These are phyloP conservation scores for Cranoglanis bouderius DNA, from an alignment of 2,113 vertebrate genomes.

Conservation along the genomic window DNA sequence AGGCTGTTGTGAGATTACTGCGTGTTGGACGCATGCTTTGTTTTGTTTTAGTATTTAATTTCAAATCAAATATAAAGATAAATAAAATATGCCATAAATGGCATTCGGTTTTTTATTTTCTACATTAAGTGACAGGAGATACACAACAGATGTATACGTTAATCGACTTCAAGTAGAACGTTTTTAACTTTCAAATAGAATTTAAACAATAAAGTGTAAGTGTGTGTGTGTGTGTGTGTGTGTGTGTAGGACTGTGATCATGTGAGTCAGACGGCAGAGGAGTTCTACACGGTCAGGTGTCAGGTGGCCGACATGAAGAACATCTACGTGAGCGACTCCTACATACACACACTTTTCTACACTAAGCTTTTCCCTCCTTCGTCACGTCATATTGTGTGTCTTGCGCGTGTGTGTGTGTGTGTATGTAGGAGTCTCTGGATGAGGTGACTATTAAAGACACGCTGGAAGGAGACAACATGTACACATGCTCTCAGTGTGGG, in stretches of 20 bases:
- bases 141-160: background rate
- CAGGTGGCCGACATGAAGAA: conserved; percentile 99
- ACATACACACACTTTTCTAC: too few species aligned
- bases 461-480: conserved; percentile 99
- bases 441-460: conserved; percentile 99
- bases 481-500: conserved; percentile 97
- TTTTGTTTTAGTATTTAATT: background rate
- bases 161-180: background rate
- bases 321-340: conserved; percentile 88
- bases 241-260: conserved; percentile 91
- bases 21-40: background rate
- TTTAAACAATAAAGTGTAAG: background rate
- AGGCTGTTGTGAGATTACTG: too few species aligned
- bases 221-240: conserved; percentile 23
- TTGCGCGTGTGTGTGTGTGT: conserved; percentile 33
- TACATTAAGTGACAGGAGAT: background rate
- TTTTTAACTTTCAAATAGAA: background rate
- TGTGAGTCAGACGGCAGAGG: conserved; percentile 97
- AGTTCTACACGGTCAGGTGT: conserved; percentile 98
- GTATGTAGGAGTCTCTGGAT: conserved; percentile 90
- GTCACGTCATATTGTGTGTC: background rate
- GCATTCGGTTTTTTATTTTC: background rate
- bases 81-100: too few species aligned
- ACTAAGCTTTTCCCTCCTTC: background rate
- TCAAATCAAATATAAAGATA: too few species aligned